Percentiles rank a stretch among this genome's conserved stretches.
Evolutionary conservation across 53 echinoderm and acorn worm species (phyloP).

Genomic region (Luidia sarsii): DNA sequence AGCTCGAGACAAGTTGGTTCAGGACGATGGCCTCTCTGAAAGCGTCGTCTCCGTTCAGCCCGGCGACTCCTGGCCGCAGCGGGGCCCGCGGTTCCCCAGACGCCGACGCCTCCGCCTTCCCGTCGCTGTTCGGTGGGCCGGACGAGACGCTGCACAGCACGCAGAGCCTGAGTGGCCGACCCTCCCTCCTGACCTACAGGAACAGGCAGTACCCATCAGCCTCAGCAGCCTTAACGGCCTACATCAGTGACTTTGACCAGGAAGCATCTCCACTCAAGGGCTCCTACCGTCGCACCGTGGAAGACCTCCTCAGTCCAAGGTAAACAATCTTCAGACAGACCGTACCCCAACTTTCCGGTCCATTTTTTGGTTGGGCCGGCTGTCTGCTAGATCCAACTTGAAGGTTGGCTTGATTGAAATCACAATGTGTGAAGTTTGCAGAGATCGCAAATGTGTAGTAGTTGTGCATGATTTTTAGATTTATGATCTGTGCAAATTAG

Average conservation of each 20-base stretch:
- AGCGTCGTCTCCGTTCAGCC: too few relatives aligned
- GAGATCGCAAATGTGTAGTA: too few relatives aligned
- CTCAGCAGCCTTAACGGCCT: constrained; percentile 75
- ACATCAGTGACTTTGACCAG: constrained; percentile 83
- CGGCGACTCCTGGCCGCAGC: background rate
- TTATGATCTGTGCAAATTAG: too few relatives aligned
- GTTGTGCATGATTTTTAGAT: too few relatives aligned
- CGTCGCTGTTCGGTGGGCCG: constrained; percentile 8
- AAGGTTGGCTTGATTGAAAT: too few relatives aligned
- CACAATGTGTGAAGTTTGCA: too few relatives aligned
- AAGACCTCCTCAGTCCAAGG: constrained; percentile 72
- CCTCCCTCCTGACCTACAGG: constrained; percentile 75
- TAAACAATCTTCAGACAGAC: too few relatives aligned
- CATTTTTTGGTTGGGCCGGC: too few relatives aligned
- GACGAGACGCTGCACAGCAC: constrained; percentile 75
- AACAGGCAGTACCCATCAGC: constrained; percentile 90
- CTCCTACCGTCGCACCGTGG: constrained; percentile 76
- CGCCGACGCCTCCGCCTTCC: background rate
- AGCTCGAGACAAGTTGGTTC: too few relatives aligned
- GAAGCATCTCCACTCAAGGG: constrained; percentile 22
- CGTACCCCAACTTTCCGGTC: too few relatives aligned
- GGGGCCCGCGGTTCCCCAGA: background rate
- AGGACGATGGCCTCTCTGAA: too few relatives aligned
- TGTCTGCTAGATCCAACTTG: too few relatives aligned
- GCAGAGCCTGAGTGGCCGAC: constrained; percentile 75